A percentile compares a stretch with the other conserved stretches of the same genome.
Conservation (phyloP, 2,888 invertebrate species). For the Callimorpha dominula region DNA sequence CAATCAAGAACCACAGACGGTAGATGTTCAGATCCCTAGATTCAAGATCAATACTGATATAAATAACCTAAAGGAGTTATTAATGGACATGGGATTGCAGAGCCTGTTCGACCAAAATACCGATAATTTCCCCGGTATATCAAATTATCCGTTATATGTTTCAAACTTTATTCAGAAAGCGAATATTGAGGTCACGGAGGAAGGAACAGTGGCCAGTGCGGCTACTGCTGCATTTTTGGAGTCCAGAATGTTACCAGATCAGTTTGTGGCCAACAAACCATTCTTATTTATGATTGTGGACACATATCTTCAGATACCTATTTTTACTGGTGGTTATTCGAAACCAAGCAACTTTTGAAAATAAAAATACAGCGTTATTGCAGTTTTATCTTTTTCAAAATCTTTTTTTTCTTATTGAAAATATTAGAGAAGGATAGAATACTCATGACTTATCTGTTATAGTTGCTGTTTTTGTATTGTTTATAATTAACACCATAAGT, state of each 20-base stretch:
- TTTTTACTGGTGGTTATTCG: conserved; percentile 78
- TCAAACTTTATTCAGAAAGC: conserved; percentile 77
- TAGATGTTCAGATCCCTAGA: conserved; percentile 86
- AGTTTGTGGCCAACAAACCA: conserved; percentile 69
- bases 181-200: conserved; percentile 74
- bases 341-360: conserved; percentile 66
- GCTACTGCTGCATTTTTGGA: conserved; percentile 58
- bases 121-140: conserved; percentile 67
- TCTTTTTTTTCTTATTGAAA: background rate
- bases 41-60: conserved; percentile 86
- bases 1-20: conserved; percentile 68
- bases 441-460: too few relatives aligned
- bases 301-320: conserved; percentile 60
- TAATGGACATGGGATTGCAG: conserved; percentile 74
- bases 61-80: conserved; percentile 76
- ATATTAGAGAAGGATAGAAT: too few relatives aligned
- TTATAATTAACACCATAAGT: too few relatives aligned
- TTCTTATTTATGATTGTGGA: conserved; percentile 80
- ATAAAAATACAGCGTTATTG: background rate
- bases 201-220: conserved; percentile 69
- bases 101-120: conserved; percentile 63
- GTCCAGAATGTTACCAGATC: conserved; percentile 53
- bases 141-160: conserved; percentile 62
- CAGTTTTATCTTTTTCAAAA: background rate
- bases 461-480: too few relatives aligned